A percentile compares a stretch with the other conserved stretches of the same genome.
phyloP scores from a whole-genome alignment of 2,113 vertebrate genomes.

The Salvator merianae region DNA sequence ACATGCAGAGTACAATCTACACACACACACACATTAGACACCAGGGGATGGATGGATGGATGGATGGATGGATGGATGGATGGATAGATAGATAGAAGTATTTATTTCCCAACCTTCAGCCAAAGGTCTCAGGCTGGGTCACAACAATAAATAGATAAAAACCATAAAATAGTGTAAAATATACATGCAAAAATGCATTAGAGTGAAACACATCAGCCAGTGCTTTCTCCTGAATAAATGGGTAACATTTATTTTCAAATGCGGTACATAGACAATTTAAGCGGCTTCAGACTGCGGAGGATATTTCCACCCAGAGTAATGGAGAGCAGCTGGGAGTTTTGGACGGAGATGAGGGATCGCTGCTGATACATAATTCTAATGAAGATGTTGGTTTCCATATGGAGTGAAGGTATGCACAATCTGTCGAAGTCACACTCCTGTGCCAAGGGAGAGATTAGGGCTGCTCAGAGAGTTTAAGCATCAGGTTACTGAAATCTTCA shows the following conservation, averaged over 20 bases:
- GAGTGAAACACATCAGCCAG: background rate
- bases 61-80: background rate
- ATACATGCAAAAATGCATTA: constrained; percentile 30
- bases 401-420: background rate
- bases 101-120: too few relatives aligned
- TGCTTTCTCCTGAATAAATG: constrained; percentile 26
- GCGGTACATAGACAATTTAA: constrained; percentile 30
- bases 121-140: background rate
- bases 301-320: constrained; percentile 47
- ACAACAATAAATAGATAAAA: constrained; percentile 24
- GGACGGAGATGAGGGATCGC: constrained; percentile 8
- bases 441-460: constrained; percentile 37
- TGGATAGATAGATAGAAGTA: constrained; percentile 8
- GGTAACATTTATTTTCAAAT: constrained; percentile 47
- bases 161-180: background rate
- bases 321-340: constrained; percentile 42
- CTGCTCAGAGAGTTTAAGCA: constrained; percentile 25
- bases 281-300: constrained; percentile 42
- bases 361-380: background rate
- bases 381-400: background rate
- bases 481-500: background rate
- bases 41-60: too few relatives aligned
- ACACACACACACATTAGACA: too few relatives aligned
- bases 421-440: constrained; percentile 10
- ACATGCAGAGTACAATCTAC: too few relatives aligned